These are phyloP conservation scores for Camelus dromedarius DNA, from an alignment of 2,113 vertebrate genomes.

Conservation along the genomic window DNA sequence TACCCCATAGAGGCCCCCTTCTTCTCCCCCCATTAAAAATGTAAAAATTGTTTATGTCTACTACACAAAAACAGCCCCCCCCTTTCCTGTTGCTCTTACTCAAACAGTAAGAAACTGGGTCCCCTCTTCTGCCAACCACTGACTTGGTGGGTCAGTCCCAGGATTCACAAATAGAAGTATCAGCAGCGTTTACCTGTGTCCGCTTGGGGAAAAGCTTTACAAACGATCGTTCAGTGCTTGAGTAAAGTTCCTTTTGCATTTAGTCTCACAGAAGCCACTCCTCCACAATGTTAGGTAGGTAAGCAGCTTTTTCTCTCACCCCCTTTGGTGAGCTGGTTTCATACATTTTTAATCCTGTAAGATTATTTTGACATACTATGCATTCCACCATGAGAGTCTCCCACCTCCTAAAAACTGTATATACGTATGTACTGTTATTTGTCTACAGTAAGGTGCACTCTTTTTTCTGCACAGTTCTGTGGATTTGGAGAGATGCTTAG, in stretches of 20 bases:
- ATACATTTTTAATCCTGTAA: not conserved
- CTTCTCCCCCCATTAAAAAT: not conserved
- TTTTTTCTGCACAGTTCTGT: not conserved
- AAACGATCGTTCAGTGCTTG: fast-evolving
- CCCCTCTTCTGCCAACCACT: fast-evolving
- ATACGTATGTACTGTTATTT: not conserved
- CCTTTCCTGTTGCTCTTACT: not conserved
- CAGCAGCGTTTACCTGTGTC: too few relatives aligned
- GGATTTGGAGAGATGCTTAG: not conserved
- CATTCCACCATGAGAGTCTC: not conserved
- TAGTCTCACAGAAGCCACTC: not conserved
- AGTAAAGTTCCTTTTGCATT: not conserved
- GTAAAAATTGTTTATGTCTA: not conserved
- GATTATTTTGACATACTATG: not conserved
- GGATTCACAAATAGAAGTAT: fast-evolving
- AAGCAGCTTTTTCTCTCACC: not conserved
- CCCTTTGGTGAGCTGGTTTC: not conserved
- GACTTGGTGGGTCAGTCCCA: too few relatives aligned
- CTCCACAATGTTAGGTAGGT: not conserved
- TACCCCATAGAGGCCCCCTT: not conserved
- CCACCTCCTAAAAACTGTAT: not conserved
- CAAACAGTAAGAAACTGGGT: not conserved
- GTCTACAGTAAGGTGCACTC: not conserved
- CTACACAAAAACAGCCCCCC: not conserved
- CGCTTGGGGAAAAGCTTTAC: not conserved